Percentiles rank a stretch among this genome's conserved stretches.
These are phyloP conservation scores for Ditula angustiorana DNA, from an alignment of 2,888 invertebrate species.

Conservation along the genomic window DNA sequence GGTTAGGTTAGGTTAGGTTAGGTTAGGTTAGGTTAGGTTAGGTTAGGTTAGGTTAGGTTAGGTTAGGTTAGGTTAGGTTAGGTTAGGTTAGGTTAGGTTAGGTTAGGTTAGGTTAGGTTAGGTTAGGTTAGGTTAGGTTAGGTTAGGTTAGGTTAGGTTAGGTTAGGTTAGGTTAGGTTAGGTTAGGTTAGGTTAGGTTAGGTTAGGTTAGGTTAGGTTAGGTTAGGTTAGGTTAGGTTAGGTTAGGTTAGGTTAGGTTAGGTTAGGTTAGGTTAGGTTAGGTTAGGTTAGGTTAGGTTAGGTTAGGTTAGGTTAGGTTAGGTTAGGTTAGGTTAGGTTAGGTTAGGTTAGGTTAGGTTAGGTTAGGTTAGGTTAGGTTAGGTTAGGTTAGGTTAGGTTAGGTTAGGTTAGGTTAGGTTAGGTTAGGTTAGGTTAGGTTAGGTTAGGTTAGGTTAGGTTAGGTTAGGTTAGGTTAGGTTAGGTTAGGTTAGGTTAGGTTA, in stretches of 20 bases:
- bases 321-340: slow-evolving; percentile 12
- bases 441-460: slow-evolving; percentile 22
- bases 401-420: slow-evolving; percentile 22
- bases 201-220: slow-evolving; percentile 42
- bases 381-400: slow-evolving; percentile 17
- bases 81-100: slow-evolving; percentile 1
- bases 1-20: slow-evolving; percentile 11
- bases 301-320: slow-evolving; percentile 9
- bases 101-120: slow-evolving; percentile 1
- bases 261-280: slow-evolving; percentile 9
- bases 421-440: slow-evolving; percentile 22
- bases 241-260: slow-evolving; percentile 10
- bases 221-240: slow-evolving; percentile 42
- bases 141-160: slow-evolving; percentile 23
- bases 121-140: slow-evolving; percentile 2
- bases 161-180: slow-evolving; percentile 30
- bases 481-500: slow-evolving; percentile 43
- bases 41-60: slow-evolving; percentile 14
- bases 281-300: slow-evolving; percentile 9
- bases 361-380: slow-evolving; percentile 13
- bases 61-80: slow-evolving; percentile 1
- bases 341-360: slow-evolving; percentile 17
- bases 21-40: slow-evolving; percentile 15
- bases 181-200: slow-evolving; percentile 41
- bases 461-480: slow-evolving; percentile 22